phyloP scores from a whole-genome alignment of 2,113 vertebrate species.

The Rhipidura dahli region DNA sequence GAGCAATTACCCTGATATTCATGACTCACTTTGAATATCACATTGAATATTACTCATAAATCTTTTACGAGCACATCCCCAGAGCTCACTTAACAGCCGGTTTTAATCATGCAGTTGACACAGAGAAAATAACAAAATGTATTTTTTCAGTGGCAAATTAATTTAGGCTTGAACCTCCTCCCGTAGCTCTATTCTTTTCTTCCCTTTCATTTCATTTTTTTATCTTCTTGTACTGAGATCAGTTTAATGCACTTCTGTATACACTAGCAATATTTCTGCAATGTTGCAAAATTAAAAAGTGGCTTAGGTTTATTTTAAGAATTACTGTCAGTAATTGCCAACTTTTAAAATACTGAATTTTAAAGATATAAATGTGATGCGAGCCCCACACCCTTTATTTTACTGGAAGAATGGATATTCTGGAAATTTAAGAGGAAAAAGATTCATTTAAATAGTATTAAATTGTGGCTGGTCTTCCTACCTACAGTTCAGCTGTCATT shows the following conservation, averaged over 20 bases:
- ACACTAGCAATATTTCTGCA: constrained; percentile 63
- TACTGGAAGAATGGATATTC: constrained; percentile 43
- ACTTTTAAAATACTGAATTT: constrained; percentile 60
- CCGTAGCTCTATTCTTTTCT: constrained; percentile 75
- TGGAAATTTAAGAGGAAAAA: constrained; percentile 59
- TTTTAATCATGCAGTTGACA: constrained; percentile 91
- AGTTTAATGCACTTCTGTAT: constrained; percentile 68
- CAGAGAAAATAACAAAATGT: constrained; percentile 89
- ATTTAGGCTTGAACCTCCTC: constrained; percentile 84
- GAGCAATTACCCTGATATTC: constrained; percentile 89
- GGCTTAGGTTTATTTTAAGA: constrained; percentile 59
- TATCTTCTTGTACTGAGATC: constrained; percentile 67
- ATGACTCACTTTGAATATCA: constrained; percentile 88
- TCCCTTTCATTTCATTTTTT: constrained; percentile 26
- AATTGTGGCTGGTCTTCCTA: constrained; percentile 77
- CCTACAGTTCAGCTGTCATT: constrained; percentile 77
- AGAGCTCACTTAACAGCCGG: constrained; percentile 88
- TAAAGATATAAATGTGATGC: constrained; percentile 28
- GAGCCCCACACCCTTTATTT: constrained; percentile 30
- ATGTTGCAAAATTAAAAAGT: constrained; percentile 63
- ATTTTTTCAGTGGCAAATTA: constrained; percentile 90
- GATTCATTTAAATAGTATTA: constrained; percentile 74
- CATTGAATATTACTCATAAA: constrained; percentile 90
- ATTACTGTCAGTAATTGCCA: constrained; percentile 55
- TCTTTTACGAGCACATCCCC: constrained; percentile 88